phyloP scores from a whole-genome alignment of 1,140 invertebrate species.

The fruit fly (Drosophila melanogaster) region Release_6_plus_ISO1_MT NT_033777.3:11708501-11709000 shows the following conservation, averaged over 20 bases:
- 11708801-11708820: no score
- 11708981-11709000: background rate
- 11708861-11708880: background rate
- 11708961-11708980: background rate
- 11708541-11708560: conserved; percentile 51
- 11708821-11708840: no score
- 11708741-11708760: accelerated
- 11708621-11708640: conserved; percentile 7
- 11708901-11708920: no score
- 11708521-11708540: conserved; percentile 57
- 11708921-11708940: background rate
- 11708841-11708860: no score
- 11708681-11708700: background rate
- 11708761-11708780: background rate
- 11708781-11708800: background rate
- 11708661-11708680: background rate
- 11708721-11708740: background rate
- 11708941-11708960: background rate
- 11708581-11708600: conserved; percentile 52
- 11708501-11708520: conserved; percentile 59
- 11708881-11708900: no score
- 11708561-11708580: conserved; percentile 41
- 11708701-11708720: background rate
- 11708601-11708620: conserved; percentile 1
- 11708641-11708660: conserved; percentile 8